These are phyloP conservation scores for Agrotis ipsilon DNA, from an alignment of 2,888 invertebrate species.

Conservation along the genomic window DNA sequence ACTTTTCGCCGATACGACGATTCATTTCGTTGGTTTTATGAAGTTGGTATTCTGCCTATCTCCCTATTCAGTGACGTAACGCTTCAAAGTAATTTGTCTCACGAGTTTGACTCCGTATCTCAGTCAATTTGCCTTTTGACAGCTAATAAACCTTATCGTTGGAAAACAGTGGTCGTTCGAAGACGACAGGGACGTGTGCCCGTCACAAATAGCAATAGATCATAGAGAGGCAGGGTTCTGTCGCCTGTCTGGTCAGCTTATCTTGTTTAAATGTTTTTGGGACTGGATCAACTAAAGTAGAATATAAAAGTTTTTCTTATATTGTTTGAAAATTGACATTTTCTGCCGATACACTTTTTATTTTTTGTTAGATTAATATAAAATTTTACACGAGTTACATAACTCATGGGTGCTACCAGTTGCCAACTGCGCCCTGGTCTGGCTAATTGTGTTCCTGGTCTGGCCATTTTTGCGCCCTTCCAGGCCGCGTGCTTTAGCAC, in stretches of 20 bases:
- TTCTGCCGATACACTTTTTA: background rate
- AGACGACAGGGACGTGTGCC: background rate
- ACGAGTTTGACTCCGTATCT: constrained; percentile 61
- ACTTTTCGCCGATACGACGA: no score
- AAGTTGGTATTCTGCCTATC: background rate
- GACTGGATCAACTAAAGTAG: background rate
- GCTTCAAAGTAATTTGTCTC: constrained; percentile 59
- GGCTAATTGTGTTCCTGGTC: no score
- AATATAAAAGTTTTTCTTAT: background rate
- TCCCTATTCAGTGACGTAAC: background rate
- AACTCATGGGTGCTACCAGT: no score
- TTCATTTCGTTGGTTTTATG: background rate
- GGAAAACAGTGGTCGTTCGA: constrained; percentile 34
- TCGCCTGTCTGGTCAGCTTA: background rate
- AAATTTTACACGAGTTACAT: no score
- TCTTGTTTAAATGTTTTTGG: constrained; percentile 10
- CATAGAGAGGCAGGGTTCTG: constrained; percentile 5
- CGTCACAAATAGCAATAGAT: constrained; percentile 33
- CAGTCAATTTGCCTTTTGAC: constrained; percentile 69
- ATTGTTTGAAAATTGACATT: background rate
- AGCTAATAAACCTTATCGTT: constrained; percentile 68
- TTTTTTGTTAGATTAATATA: no score
- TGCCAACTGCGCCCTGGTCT: no score
- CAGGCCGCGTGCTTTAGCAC: no score
- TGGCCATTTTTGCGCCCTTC: no score